Percentiles rank a stretch among this genome's conserved stretches.
These are phyloP conservation scores for Parasteatoda lunata DNA, from an alignment of 2,888 invertebrate species.

Conservation along the genomic window DNA sequence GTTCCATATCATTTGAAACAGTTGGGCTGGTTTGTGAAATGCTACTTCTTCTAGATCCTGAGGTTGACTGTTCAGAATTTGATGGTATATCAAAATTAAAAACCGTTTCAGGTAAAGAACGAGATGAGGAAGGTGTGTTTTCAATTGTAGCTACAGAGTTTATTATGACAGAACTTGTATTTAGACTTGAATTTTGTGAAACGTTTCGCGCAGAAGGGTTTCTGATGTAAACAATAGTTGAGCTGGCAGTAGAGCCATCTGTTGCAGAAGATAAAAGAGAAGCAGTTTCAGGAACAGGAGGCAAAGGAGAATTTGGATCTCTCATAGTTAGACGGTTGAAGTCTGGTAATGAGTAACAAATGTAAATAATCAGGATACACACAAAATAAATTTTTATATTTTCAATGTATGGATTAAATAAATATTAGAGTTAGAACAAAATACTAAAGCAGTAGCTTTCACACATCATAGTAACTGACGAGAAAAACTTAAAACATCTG, in stretches of 20 bases:
- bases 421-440: background rate
- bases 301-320: constrained; percentile 70
- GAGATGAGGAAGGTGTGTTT: background rate
- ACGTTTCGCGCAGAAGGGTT: constrained; percentile 40
- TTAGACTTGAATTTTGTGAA: constrained; percentile 15
- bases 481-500: too few species aligned
- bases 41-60: constrained; percentile 33
- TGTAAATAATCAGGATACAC: background rate
- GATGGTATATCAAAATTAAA: constrained; percentile 58
- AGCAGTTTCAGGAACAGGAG: constrained; percentile 55
- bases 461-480: too few species aligned
- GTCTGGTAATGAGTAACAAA: constrained; percentile 11
- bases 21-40: constrained; percentile 35
- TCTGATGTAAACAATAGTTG: constrained; percentile 52
- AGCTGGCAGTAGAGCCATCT: constrained; percentile 2
- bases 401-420: background rate
- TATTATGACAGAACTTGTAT: constrained; percentile 7
- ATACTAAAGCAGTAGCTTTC: background rate
- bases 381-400: too few species aligned
- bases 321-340: constrained; percentile 52
- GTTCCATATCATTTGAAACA: constrained; percentile 12
- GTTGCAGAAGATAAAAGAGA: background rate
- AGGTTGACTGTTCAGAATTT: background rate
- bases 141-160: background rate
- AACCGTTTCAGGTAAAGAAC: constrained; percentile 29